Conservation (phyloP, 1,140 invertebrate species). For the Sycophila sp. region DNA sequence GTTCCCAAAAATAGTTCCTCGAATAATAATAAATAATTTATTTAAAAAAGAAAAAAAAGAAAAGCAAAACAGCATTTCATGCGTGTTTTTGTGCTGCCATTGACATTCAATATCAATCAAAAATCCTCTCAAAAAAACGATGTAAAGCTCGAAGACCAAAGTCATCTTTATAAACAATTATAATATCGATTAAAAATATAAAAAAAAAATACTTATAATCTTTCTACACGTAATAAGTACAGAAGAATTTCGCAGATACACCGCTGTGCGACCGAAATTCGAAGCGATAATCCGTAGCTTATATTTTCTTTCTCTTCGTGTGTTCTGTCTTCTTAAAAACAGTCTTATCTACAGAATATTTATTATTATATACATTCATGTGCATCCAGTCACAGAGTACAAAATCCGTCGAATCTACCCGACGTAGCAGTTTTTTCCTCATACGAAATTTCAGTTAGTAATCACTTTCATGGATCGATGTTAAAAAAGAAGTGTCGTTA, state of each 20-base stretch:
- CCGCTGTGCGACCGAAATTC: conserved; percentile 6
- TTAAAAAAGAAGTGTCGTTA: conserved; percentile 17
- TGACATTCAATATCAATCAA: conserved; percentile 1
- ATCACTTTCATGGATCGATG: conserved; percentile 24
- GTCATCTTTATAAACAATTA: background rate
- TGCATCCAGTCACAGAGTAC: conserved; percentile 27
- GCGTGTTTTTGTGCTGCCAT: conserved; percentile 5
- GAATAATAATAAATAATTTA: conserved; percentile 12
- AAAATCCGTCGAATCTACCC: background rate
- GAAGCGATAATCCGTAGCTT: conserved; percentile 11
- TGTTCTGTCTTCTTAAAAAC: conserved; percentile 54
- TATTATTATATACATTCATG: conserved; percentile 62
- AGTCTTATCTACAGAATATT: conserved; percentile 63
- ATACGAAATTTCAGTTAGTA: conserved; percentile 4
- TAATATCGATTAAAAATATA: background rate
- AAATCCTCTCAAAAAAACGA: background rate
- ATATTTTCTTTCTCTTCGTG: conserved; percentile 10
- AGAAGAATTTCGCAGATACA: conserved; percentile 28
- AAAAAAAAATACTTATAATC: background rate
- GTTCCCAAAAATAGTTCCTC: background rate
- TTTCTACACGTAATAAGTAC: conserved; percentile 28
- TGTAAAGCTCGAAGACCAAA: background rate
- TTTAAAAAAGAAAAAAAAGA: too few relatives aligned
- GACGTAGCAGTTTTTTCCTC: background rate
- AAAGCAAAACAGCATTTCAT: conserved; percentile 30